Evolutionary conservation across 2,113 vertebrate species (phyloP).

Genomic region (Callocephalon fimbriatum): DNA sequence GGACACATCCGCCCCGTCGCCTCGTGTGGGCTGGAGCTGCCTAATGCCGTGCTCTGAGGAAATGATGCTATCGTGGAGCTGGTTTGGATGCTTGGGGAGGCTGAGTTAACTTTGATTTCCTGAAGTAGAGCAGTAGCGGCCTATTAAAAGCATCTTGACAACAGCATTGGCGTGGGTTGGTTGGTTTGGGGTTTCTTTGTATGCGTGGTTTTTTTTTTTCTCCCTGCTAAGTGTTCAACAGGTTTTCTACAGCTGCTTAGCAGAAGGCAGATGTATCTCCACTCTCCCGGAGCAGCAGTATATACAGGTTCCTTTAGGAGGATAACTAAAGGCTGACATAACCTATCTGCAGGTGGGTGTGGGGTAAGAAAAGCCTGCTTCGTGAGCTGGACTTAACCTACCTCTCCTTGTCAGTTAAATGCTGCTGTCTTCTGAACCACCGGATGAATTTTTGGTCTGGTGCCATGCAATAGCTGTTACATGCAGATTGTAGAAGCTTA

Average conservation of each 20-base stretch:
- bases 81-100: not conserved
- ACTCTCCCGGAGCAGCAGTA: not conserved
- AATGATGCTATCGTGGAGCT: rapidly evolving
- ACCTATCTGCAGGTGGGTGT: not conserved
- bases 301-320: not conserved
- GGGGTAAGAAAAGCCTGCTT: not conserved
- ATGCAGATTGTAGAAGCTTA: slow-evolving; percentile 93
- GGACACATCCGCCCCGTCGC: rapidly evolving
- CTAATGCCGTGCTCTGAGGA: rapidly evolving
- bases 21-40: rapidly evolving
- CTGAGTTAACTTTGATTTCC: not conserved
- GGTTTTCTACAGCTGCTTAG: not conserved
- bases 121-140: not conserved
- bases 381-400: slow-evolving; percentile 15
- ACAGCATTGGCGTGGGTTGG: not conserved
- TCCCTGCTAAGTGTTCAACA: not conserved
- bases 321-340: not conserved
- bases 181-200: not conserved
- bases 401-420: slow-evolving; percentile 91
- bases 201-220: not conserved
- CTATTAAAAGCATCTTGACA: not conserved
- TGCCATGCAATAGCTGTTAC: slow-evolving; percentile 91
- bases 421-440: slow-evolving; percentile 88
- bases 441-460: slow-evolving; percentile 85
- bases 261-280: not conserved